These are phyloP conservation scores for Linyphia triangularis DNA, from an alignment of 2,888 invertebrate genomes.

Conservation along the genomic window DNA sequence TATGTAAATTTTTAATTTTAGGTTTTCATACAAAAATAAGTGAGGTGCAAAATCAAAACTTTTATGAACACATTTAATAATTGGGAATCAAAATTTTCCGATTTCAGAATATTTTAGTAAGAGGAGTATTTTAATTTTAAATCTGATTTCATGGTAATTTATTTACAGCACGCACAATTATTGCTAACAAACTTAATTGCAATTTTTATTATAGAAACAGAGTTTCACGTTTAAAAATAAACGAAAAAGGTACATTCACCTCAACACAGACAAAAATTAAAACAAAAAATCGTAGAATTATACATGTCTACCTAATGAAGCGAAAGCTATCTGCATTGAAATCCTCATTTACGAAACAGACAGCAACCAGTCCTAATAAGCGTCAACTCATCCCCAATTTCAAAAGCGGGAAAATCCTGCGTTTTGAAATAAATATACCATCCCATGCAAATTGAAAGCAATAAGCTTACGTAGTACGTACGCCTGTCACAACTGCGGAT, in stretches of 20 bases:
- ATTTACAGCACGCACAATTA: no score
- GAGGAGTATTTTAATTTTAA: no score
- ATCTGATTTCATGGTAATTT: no score
- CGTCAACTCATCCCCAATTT: slow-evolving; percentile 24
- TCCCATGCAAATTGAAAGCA: slow-evolving; percentile 33
- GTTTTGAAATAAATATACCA: slow-evolving; percentile 10
- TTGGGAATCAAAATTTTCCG: no score
- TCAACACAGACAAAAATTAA: not conserved
- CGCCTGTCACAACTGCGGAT: slow-evolving; percentile 48
- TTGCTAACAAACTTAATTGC: no score
- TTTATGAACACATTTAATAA: no score
- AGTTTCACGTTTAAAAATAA: no score
- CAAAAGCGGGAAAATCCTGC: slow-evolving; percentile 19
- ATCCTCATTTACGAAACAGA: slow-evolving; percentile 16
- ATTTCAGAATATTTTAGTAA: no score
- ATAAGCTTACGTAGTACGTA: not conserved
- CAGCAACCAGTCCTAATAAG: not conserved
- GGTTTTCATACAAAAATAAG: no score
- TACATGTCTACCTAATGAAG: not conserved
- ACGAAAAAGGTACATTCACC: not conserved
- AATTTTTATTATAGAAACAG: no score
- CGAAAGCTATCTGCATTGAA: not conserved
- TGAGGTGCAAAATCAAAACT: no score
- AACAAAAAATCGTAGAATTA: not conserved
- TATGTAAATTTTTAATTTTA: no score